Evolutionary conservation across 2,888 invertebrate species (phyloP).

Genomic region (Stenolophus ochropezus): DNA sequence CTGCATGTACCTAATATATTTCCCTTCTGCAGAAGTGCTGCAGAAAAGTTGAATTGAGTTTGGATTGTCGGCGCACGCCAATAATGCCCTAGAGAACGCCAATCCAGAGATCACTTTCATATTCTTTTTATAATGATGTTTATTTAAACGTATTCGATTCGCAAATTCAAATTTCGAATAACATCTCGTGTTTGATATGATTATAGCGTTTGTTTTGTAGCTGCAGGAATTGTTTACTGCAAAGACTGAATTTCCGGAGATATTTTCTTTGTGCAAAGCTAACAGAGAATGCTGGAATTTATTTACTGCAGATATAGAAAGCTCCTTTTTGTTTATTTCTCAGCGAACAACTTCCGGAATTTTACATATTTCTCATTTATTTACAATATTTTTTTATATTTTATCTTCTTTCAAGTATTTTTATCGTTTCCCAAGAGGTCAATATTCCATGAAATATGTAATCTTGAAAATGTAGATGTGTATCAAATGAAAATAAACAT

Average conservation of each 20-base stretch:
- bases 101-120: constrained; percentile 39
- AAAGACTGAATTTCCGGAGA: background rate
- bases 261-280: background rate
- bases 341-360: too few species aligned
- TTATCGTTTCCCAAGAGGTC: too few species aligned
- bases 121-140: constrained; percentile 44
- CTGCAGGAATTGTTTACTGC: background rate
- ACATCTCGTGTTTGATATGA: constrained; percentile 24
- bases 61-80: constrained; percentile 54
- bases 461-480: background rate
- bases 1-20: constrained; percentile 35
- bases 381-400: too few species aligned
- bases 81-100: constrained; percentile 49
- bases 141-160: constrained; percentile 5
- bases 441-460: background rate
- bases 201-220: constrained; percentile 14
- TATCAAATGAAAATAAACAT: background rate
- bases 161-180: background rate
- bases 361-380: too few species aligned
- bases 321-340: too few species aligned
- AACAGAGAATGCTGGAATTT: background rate
- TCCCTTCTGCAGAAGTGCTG: constrained; percentile 19
- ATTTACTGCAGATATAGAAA: background rate
- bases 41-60: constrained; percentile 58
- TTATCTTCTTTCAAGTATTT: too few species aligned